Conservation (phyloP, 2,113 vertebrate species). For the Phylloscopus whistleri region DNA sequence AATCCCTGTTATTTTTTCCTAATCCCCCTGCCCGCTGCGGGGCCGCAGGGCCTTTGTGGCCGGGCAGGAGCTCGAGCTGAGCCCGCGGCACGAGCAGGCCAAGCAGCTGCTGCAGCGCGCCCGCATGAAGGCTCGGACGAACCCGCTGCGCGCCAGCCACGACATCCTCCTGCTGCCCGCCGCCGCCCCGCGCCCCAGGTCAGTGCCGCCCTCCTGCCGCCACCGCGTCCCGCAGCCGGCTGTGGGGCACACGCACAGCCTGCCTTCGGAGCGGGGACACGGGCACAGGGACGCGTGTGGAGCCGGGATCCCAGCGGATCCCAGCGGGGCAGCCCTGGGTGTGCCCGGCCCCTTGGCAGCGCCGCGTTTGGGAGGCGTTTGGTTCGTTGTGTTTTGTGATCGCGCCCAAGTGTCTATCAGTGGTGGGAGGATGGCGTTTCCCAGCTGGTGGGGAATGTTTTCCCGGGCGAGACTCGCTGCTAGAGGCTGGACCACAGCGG, state of each 20-base stretch:
- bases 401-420: fast-evolving
- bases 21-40: conserved; percentile 23
- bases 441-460: not conserved
- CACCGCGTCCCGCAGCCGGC: fast-evolving
- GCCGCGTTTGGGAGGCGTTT: fast-evolving
- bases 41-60: conserved; percentile 72
- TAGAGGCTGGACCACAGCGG: not conserved
- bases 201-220: conserved; percentile 44
- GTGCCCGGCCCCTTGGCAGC: fast-evolving
- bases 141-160: conserved; percentile 89
- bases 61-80: conserved; percentile 77
- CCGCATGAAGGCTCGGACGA: conserved; percentile 87
- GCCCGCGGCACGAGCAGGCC: conserved; percentile 87
- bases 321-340: not conserved
- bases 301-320: not conserved
- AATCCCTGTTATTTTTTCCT: conserved; percentile 73
- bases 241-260: fast-evolving
- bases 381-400: not conserved
- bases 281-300: not conserved
- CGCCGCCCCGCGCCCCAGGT: conserved; percentile 70
- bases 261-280: not conserved
- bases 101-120: conserved; percentile 87
- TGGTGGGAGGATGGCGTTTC: fast-evolving
- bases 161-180: conserved; percentile 81
- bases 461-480: not conserved